These are phyloP conservation scores for Pangasius mekongensis DNA, from an alignment of 2,797 vertebrate species.

Conservation along the genomic window DNA sequence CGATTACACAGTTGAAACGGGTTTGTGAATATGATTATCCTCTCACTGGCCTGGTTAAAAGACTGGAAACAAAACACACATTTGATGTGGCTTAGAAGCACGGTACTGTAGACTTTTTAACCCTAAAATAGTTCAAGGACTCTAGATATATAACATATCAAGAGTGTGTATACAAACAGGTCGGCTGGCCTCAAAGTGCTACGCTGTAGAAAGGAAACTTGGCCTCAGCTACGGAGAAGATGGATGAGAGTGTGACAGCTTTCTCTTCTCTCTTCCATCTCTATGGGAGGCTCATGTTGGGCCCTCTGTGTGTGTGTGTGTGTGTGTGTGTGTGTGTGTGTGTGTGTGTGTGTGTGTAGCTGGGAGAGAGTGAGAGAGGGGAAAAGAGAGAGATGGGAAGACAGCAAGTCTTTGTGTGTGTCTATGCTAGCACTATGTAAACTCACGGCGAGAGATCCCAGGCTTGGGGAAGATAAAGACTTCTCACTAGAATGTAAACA, in stretches of 20 bases:
- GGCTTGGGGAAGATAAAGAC: constrained; percentile 78
- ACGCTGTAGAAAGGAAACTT: constrained; percentile 51
- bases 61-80: neutral
- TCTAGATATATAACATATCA: constrained; percentile 46
- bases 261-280: constrained; percentile 70
- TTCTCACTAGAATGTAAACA: constrained; percentile 81
- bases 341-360: constrained; percentile 37
- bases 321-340: constrained; percentile 34
- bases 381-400: constrained; percentile 37
- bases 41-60: neutral
- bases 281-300: constrained; percentile 62
- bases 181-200: constrained; percentile 50
- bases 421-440: constrained; percentile 69
- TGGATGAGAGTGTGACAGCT: constrained; percentile 76
- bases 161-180: constrained; percentile 48
- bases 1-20: neutral
- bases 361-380: constrained; percentile 14
- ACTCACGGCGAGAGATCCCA: constrained; percentile 75
- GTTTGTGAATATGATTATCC: neutral
- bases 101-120: constrained; percentile 28
- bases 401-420: constrained; percentile 46
- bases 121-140: constrained; percentile 47
- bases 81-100: constrained; percentile 10
- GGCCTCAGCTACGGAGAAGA: constrained; percentile 69
- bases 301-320: neutral